Base-by-base conservation (phyloP, 2,113 vertebrate species). In the Grammomys dolichurus region DNA sequence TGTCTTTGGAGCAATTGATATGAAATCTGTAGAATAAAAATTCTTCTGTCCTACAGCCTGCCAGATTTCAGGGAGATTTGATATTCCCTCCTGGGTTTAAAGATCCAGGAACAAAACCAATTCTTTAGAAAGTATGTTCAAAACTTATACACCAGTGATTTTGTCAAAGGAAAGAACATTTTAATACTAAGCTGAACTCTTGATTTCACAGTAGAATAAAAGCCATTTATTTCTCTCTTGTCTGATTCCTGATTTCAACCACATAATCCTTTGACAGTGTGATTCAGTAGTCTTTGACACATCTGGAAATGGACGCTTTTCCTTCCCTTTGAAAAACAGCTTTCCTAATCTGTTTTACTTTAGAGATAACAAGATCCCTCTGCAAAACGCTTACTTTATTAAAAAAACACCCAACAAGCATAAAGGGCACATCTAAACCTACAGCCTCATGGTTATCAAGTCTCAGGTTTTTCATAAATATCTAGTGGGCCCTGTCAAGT, bases 331-430 rank as follows among this genome's bases (percentile, higher is more conserved):
- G 97, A 97, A 97, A 98, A 98, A 97, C 96, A 98, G 97, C 97
- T 96, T 95, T 95, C 96, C 95, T 97, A 98, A 97, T 97, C 97
- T 97, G 97, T 97, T 98, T 98, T 97, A 97, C 92, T 97, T 98
- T 96, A 97, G 95, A 96, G 97, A 97, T 97, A 97, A 98, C 97
- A 96, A 97, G 97, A 97, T 96, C 97, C 96, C 97, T 97, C 96
- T 97, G 97, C 95, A 97, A 97, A 96, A 93, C 96, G 97, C 96
- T 97, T 94, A 96, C 96, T 97, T 97, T 98, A 97, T 97, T 98
- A 95, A 98, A 97, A 98, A 97, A 97, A 97, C 96, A 98, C 95
- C 96, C 97, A 95, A 95, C 90, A 97, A 97, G 97, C 96, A 97
- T 78, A 96, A 90, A 97, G 97, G 94, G 96, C 96, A 96, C 92